Evolutionary conservation across 2,888 invertebrate genomes (phyloP).

Genomic region (Scaptomyza parva): DNA sequence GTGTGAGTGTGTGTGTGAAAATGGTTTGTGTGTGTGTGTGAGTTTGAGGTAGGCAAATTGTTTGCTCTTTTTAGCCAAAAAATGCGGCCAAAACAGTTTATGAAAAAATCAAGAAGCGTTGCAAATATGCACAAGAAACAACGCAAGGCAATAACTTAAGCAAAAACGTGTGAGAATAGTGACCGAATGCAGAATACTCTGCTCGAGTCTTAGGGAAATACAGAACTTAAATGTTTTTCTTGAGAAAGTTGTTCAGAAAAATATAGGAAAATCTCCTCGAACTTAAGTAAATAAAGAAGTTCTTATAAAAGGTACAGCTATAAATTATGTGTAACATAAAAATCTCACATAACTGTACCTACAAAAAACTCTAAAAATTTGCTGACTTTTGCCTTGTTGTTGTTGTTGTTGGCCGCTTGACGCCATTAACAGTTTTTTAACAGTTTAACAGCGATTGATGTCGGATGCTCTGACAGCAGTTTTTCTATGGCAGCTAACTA

Average conservation of each 20-base stretch:
- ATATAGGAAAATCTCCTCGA: no score
- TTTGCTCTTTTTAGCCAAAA: constrained; percentile 41
- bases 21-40: constrained; percentile 31
- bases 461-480: constrained; percentile 1
- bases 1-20: constrained; percentile 25
- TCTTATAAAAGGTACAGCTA: no score
- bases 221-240: no score
- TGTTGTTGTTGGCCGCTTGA: constrained; percentile 1
- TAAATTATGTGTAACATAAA: background rate
- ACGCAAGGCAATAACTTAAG: constrained; percentile 7
- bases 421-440: constrained; percentile 12
- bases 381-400: constrained; percentile 10
- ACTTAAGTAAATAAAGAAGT: no score
- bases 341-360: background rate
- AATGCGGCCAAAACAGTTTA: constrained; percentile 52
- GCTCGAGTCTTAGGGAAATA: background rate
- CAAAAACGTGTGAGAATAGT: no score
- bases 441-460: constrained; percentile 28
- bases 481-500: background rate
- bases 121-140: constrained; percentile 25
- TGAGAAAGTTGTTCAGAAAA: no score
- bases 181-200: background rate
- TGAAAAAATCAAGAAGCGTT: constrained; percentile 42
- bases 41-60: constrained; percentile 50
- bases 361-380: background rate